Evolutionary conservation across 2,113 vertebrate species (phyloP), one percentile per base, ranked within the genome.

Genomic region (Spheniscus mendiculus): DNA sequence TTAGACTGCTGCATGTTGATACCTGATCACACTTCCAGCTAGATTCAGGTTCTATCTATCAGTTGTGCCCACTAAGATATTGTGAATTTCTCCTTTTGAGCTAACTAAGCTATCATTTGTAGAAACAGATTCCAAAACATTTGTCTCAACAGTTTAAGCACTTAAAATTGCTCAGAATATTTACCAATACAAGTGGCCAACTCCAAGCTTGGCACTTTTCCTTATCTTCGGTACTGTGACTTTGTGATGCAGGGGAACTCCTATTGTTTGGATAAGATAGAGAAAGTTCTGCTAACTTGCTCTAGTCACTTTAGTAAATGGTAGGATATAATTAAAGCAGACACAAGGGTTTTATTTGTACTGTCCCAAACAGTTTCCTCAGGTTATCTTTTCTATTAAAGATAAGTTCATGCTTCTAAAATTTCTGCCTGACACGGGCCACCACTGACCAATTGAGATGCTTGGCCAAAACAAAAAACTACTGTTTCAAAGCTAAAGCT

Each of bases 41-140:
- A 61, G 84, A 91, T 91, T 97, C 87, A 74, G 91, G 70, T 73
- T 95, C 73, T 95, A 47, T 89, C 62, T 95, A 44, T 90, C 62
- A 83, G 44, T 96, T 94, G 91, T 94, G 96, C 81, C 92, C 88
- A 71, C 79, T 87, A 87, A 56, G 92, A 96, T 97, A 98, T 92
- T 55, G 87, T 89, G 29, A 77, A 92, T 97, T 97, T 97, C 97
- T 96, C 95, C 70, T 94, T 97, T 93, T 97, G 73, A 97, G 97
- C 94, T 98, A 98, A 98, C 98, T 97, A 97, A 96, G 62, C 58
- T 82, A 72, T 86, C 34, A 76, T 90, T 96, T 55, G 53, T 66
- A 95, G 84, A 92, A 97, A 87, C 23, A 95, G 67, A 67, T 71
- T 82, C 38, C 9, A 88, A 83, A 92, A 66, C 63, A 93, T 97